Evolutionary conservation across 2,888 invertebrate genomes (phyloP), one percentile per base, ranked within the genome.

Genomic region (Phyllotreta cruciferae): DNA sequence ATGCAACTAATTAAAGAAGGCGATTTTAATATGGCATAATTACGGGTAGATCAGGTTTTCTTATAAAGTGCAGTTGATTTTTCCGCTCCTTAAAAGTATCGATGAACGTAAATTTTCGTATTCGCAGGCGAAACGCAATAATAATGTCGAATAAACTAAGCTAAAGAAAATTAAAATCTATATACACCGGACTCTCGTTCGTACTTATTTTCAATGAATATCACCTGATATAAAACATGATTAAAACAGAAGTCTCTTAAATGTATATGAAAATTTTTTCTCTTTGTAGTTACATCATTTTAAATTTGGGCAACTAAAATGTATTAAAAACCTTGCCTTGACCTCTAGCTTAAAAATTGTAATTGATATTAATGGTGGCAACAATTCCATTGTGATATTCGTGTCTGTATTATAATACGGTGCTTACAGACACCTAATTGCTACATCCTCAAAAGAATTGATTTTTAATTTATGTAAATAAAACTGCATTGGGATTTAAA

Each of bases 281-380:
- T 3, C 2, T 24, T 24, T 24, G 0, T 50, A 50, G 36, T 50
- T 50, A 37, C 50, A 50, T 50, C 50, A 50, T 36, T 50, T 50
- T 36, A 36, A 50, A 36, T 35, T 49, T 50, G 36, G 36, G 10
- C 7, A 50, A 10, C 34, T 13, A 7, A 49, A 13, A 50, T 50
- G 4, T 7, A 8, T 10, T 47, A 24, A 50, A 50, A 36, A 24
- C 24, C 2, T 24, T 24, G 14, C 14, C 14, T 10, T 50, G 50
- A 50, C 50, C 50, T 50, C 41, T 41, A 11, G 7, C 8, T 35
- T 50, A 11, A 6, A 50, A 50, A 50, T 10, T 10, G 14, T 50
- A 50, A 50, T 50, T 50, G 50, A 50, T 50, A 50, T 36, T 50
- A 50, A 50, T 50, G 35, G 11, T 50, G 6, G 10, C 50, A 35